These are phyloP conservation scores for Zaprionus obscuricornis DNA, from an alignment of 2,888 invertebrate genomes.

Conservation along the genomic window DNA sequence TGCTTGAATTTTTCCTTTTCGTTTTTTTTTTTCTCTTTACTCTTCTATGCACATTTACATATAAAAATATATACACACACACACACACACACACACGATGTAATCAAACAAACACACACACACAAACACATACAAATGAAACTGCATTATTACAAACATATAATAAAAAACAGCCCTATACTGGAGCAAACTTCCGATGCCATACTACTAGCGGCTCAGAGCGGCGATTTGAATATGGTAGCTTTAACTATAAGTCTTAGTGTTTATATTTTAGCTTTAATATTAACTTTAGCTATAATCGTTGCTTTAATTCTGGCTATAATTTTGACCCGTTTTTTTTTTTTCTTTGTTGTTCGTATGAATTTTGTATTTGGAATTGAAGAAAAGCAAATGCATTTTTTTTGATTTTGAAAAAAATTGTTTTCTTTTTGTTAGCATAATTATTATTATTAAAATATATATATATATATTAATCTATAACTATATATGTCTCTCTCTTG, in stretches of 20 bases:
- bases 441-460: too few relatives aligned
- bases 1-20: conserved; percentile 53
- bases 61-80: background rate
- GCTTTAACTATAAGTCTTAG: conserved; percentile 34
- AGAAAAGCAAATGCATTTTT: too few relatives aligned
- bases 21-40: conserved; percentile 44
- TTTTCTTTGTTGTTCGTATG: background rate
- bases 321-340: background rate
- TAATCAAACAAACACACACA: conserved; percentile 32
- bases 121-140: conserved; percentile 16
- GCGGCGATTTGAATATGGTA: conserved; percentile 91
- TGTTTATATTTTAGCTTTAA: too few relatives aligned
- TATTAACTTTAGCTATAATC: background rate
- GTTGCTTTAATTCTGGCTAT: background rate
- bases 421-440: too few relatives aligned
- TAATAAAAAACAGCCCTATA: conserved; percentile 86
- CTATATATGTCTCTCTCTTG: conserved; percentile 7
- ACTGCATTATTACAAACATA: conserved; percentile 6
- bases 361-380: too few relatives aligned
- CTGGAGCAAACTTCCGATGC: conserved; percentile 92
- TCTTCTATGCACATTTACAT: conserved; percentile 22
- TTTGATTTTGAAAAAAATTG: too few relatives aligned
- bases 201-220: conserved; percentile 92
- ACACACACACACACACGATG: conserved; percentile 27
- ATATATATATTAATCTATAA: too few relatives aligned